Evolutionary conservation across 2,113 vertebrate genomes (phyloP), one percentile per base, ranked within the genome.

Genomic region (Sander vitreus): DNA sequence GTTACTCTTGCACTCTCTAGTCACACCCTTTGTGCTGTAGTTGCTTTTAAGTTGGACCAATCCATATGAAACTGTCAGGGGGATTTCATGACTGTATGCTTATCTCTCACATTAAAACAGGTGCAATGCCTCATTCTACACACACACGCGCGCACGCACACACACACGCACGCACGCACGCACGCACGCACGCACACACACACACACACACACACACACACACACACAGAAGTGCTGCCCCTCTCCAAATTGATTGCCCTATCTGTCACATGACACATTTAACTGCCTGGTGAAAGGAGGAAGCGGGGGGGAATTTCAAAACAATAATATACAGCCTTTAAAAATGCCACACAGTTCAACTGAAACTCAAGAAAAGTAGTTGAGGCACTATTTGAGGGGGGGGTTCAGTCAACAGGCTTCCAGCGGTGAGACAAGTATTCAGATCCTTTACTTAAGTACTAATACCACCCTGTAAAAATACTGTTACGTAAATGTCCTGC

Each of bases 281-380:
- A 73, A 75, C 65, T 11, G 36, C 14, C 45, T 59, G 82, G 1
- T 80, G 78, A 80, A 65, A 79, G 73, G 75, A 86, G 69, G 72
- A 45, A 64, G 36, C 0, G 2, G 45, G 76, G 58, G 58, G 39
- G 83, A 33, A 6, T 33, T 65, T 27, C 48, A 51, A 83, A 76
- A 73, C 5, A 73, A 53, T 63, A 72, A 16, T 51, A 39, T 25
- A 8, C 13, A 30, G 6, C 18, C 21, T 30, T 70, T 76, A 21
- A 23, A 77, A 71, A 48, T 43, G 14, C 19, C 57, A 48, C 6
- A 54, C 15, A 60, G 48, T 62, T 27, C 16, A 13, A 58, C 50
- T 72, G 55, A 75, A 78, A 69, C 57, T 66, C 43, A 6, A 63
- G 60, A 75, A 55, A 77, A 74, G 45, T 33, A 55, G n/a, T 16